Percentiles rank a stretch among this genome's conserved stretches.
These are phyloP conservation scores for Gephyroberyx darwinii DNA, from an alignment of 2,797 vertebrate species.

Conservation along the genomic window DNA sequence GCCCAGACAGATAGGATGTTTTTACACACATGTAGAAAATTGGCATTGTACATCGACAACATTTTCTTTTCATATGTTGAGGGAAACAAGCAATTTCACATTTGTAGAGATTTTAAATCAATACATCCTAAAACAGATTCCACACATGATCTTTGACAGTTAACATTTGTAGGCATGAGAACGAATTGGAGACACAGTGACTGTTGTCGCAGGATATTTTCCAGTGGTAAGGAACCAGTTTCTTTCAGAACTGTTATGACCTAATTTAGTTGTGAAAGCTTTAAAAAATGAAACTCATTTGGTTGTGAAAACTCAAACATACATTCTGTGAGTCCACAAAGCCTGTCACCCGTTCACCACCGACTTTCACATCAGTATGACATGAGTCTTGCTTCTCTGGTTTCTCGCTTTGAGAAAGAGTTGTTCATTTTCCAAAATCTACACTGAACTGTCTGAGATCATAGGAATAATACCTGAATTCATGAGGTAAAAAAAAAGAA, in stretches of 20 bases:
- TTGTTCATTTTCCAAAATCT: slow-evolving; percentile 15
- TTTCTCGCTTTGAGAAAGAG: slow-evolving; percentile 2
- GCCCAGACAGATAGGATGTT: neutral
- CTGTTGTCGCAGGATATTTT: slow-evolving; percentile 13
- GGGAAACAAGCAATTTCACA: neutral
- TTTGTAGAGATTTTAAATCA: neutral
- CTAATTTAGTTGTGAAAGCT: neutral
- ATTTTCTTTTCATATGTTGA: slow-evolving; percentile 20
- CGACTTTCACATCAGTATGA: slow-evolving; percentile 1
- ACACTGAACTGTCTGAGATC: slow-evolving; percentile 13
- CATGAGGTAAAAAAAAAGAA: neutral
- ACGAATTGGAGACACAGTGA: neutral
- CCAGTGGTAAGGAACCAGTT: slow-evolving; percentile 2
- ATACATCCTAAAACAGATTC: neutral
- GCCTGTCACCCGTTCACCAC: neutral
- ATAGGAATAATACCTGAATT: neutral
- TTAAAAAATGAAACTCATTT: slow-evolving; percentile 8
- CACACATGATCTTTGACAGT: neutral
- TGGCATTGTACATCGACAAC: slow-evolving; percentile 25
- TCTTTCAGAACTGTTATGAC: slow-evolving; percentile 1
- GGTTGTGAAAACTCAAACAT: slow-evolving; percentile 7
- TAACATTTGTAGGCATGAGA: neutral
- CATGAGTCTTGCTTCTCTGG: slow-evolving; percentile 2
- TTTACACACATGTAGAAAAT: neutral
- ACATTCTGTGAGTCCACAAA: slow-evolving; percentile 19